Evolutionary conservation across 35 echinoderm and acorn worm genomes (phyloP).

Genomic region (Diadema setosum): DNA sequence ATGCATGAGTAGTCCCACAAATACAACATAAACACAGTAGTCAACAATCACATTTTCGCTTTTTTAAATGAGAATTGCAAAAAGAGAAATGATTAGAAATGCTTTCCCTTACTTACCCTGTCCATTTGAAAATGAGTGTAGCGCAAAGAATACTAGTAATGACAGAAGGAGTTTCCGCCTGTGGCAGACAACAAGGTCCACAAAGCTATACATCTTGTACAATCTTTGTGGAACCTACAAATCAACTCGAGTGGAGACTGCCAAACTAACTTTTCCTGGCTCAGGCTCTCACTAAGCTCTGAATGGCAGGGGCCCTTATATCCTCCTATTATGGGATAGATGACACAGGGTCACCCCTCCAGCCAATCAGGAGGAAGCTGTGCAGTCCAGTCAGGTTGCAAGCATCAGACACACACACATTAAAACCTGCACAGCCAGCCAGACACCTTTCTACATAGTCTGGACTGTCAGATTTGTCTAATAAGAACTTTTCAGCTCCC

Average conservation of each 20-base stretch:
- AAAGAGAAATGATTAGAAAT: neutral
- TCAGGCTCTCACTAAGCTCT: neutral
- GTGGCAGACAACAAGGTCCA: slow-evolving; percentile 15
- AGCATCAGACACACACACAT: too few relatives aligned
- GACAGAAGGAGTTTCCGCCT: slow-evolving; percentile 7
- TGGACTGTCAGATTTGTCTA: too few relatives aligned
- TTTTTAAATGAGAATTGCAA: neutral
- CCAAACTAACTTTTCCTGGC: slow-evolving; percentile 30
- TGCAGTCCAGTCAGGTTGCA: neutral
- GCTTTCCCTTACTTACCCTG: neutral
- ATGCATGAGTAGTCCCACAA: slow-evolving; percentile 20
- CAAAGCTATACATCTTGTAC: slow-evolving; percentile 25
- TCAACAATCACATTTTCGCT: neutral
- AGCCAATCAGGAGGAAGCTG: neutral
- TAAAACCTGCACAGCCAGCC: too few relatives aligned
- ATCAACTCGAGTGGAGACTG: slow-evolving; percentile 2
- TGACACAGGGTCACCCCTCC: slow-evolving; percentile 6
- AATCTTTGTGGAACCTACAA: slow-evolving; percentile 7
- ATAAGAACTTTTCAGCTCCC: too few relatives aligned
- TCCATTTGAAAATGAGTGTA: slow-evolving; percentile 1
- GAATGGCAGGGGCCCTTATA: slow-evolving; percentile 8
- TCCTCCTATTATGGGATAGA: slow-evolving; percentile 22
- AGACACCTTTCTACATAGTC: too few relatives aligned
- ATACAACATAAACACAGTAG: neutral
- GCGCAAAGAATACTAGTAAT: slow-evolving; percentile 7